These are phyloP conservation scores for Harpalus rufipes DNA, from an alignment of 2,888 invertebrate species.

Conservation along the genomic window DNA sequence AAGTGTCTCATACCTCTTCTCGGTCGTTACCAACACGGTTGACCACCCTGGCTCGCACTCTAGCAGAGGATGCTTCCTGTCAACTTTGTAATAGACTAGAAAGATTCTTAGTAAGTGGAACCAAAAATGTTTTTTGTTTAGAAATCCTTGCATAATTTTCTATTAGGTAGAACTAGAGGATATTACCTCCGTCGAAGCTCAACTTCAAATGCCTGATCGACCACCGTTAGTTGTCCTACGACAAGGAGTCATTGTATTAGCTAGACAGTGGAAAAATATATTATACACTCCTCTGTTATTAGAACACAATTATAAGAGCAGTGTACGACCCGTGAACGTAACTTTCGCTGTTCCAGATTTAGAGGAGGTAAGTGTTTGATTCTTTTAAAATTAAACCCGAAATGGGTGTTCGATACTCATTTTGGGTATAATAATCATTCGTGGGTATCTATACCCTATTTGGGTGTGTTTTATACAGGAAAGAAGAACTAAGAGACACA, in stretches of 20 bases:
- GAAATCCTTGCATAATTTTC: neutral
- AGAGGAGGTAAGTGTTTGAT: slow-evolving; percentile 83
- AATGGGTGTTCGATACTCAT: neutral
- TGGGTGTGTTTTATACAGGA: neutral
- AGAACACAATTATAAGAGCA: slow-evolving; percentile 93
- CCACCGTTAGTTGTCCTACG: slow-evolving; percentile 93
- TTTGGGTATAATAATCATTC: neutral
- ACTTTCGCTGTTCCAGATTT: slow-evolving; percentile 92
- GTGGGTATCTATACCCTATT: neutral
- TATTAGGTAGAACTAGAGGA: slow-evolving; percentile 80
- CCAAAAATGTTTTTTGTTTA: too few relatives aligned
- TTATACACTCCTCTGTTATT: slow-evolving; percentile 94
- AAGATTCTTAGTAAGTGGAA: slow-evolving; percentile 83
- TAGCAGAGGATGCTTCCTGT: slow-evolving; percentile 97
- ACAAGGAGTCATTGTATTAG: slow-evolving; percentile 97
- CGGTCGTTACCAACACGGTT: slow-evolving; percentile 95
- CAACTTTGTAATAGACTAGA: slow-evolving; percentile 94
- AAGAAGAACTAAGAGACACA: neutral
- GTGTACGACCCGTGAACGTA: slow-evolving; percentile 91
- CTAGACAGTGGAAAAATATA: slow-evolving; percentile 98
- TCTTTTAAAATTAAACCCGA: neutral
- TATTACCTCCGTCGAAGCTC: slow-evolving; percentile 88
- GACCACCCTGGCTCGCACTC: slow-evolving; percentile 91
- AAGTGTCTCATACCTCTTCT: slow-evolving; percentile 87
- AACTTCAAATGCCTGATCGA: slow-evolving; percentile 89